Conservation (phyloP, 2,888 invertebrate genomes). For the Bembecia ichneumoniformis region DNA sequence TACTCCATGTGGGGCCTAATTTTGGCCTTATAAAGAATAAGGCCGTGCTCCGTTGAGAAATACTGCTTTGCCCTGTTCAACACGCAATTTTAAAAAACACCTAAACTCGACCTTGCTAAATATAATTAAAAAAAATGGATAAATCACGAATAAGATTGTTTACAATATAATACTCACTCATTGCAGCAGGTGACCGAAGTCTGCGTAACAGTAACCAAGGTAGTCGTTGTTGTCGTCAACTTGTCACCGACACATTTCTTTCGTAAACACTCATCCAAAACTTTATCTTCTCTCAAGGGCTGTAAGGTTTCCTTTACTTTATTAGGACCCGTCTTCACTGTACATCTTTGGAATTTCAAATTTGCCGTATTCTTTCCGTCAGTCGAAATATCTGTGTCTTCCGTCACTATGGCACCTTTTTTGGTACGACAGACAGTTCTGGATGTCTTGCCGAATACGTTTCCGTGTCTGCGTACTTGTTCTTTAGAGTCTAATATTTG, state of each 20-base stretch:
- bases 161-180: constrained; percentile 50
- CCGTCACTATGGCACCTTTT: constrained; percentile 57
- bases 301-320: constrained; percentile 48
- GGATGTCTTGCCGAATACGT: constrained; percentile 51
- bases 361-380: constrained; percentile 55
- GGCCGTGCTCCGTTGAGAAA: too few relatives aligned
- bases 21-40: too few relatives aligned
- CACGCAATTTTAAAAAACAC: too few relatives aligned
- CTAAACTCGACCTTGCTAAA: too few relatives aligned
- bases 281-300: constrained; percentile 48
- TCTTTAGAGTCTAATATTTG: constrained; percentile 52
- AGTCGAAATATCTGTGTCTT: constrained; percentile 57
- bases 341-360: constrained; percentile 55
- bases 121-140: too few relatives aligned
- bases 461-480: constrained; percentile 49
- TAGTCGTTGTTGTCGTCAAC: constrained; percentile 57
- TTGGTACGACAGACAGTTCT: constrained; percentile 54
- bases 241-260: constrained; percentile 55
- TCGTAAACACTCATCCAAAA: constrained; percentile 42
- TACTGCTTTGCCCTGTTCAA: too few relatives aligned
- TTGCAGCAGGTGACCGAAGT: constrained; percentile 61
- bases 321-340: constrained; percentile 54
- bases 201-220: constrained; percentile 60
- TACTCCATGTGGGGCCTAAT: too few relatives aligned
- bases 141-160: not conserved